phyloP scores from a whole-genome alignment of 2,797 vertebrate genomes.

The Onychomys torridus region DNA sequence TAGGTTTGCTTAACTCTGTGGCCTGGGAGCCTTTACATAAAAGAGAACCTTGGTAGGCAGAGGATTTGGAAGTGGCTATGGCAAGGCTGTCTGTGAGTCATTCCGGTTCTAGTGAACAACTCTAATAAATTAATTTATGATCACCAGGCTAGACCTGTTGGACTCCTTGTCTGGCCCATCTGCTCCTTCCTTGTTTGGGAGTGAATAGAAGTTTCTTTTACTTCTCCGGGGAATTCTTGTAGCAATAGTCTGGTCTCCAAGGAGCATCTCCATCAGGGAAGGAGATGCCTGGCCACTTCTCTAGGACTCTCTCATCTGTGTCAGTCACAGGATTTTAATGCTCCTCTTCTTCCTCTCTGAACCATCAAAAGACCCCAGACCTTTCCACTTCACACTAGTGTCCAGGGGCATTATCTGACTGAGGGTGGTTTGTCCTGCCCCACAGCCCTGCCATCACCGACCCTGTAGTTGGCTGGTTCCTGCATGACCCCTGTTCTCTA shows the following conservation, averaged over 20 bases:
- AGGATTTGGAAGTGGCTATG: background rate
- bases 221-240: background rate
- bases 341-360: background rate
- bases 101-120: background rate
- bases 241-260: background rate
- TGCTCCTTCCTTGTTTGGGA: background rate
- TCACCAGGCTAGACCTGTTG: background rate
- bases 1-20: background rate
- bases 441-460: accelerated
- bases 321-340: accelerated
- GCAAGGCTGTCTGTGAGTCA: background rate
- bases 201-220: background rate
- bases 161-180: background rate
- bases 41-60: background rate
- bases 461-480: accelerated
- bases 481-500: too few relatives aligned
- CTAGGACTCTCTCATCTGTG: background rate
- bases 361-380: too few relatives aligned
- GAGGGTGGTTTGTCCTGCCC: background rate
- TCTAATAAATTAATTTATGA: background rate
- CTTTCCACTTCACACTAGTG: background rate
- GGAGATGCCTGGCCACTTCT: accelerated
- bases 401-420: background rate
- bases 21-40: background rate
- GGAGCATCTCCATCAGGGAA: background rate